Base-by-base conservation (phyloP, 2,797 vertebrate genomes). In the Ctenosaura bakeri region DNA sequence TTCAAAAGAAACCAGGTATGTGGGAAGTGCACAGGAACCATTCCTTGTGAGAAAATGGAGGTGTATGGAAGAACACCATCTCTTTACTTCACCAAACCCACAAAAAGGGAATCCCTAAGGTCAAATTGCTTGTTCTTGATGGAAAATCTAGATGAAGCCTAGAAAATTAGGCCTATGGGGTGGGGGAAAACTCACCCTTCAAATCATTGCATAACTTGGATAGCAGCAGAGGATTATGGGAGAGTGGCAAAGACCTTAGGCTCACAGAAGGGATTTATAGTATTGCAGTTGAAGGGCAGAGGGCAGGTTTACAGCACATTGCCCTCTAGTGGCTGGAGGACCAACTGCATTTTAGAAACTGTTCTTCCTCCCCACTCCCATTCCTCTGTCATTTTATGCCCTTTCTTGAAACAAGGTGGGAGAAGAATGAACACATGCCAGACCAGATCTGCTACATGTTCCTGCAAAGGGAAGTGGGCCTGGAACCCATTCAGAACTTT, bases 401-500 rank as follows among this genome's bases (percentile, higher is more conserved):
- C 14, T 56, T 50, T 29, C 64, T 2, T 64, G 50, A 35, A 13
- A 59, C 62, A 10, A 81, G 29, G 42, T 14, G 20, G 42, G 42
- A 16, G 3, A 38, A 16, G 77, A 69, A 54, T 29, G 54, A 78
- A 76, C 9, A 1, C 6, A 82, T 26, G 38, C 74, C 24, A 46
- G 29, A 26, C 38, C 32, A 66, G 69, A 79, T 56, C 10, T 10
- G n/a, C 77, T 71, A 74, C 74, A 79, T 83, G 90, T 74, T 73
- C 83, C 62, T 24, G 42, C 35, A 86, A 91, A 16, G 71, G 10
- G 26, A 85, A 38, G 22, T 38, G 12, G 62, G 10, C 64, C 32
- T 10, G 54, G 26, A 74, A 42, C 32, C 52, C 12, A 2, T 38
- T 87, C 78, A 93, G 80, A 92, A 74, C 22, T 88, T 74, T 14